Evolutionary conservation across 2,113 vertebrate species (phyloP).

Genomic region (Neotoma lepida): DNA sequence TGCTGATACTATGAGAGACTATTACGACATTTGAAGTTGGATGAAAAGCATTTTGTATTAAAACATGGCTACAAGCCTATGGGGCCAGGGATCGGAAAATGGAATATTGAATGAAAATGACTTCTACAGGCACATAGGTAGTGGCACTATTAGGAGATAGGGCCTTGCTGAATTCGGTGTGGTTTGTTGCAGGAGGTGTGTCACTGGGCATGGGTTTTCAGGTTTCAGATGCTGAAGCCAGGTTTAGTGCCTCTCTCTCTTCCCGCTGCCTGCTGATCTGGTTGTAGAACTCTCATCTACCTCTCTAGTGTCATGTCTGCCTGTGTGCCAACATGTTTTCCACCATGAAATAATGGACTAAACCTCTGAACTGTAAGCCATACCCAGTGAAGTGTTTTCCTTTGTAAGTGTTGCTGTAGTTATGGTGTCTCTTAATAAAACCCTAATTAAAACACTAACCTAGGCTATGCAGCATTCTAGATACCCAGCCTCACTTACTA

Average conservation of each 20-base stretch:
- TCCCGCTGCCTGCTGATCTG: not conserved
- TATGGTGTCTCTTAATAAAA: not conserved
- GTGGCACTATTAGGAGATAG: not conserved
- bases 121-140: not conserved
- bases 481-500: fast-evolving
- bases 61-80: no score
- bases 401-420: not conserved
- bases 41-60: not conserved
- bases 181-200: not conserved
- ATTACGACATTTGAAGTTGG: not conserved
- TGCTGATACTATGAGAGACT: not conserved
- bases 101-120: not conserved
- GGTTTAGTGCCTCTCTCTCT: not conserved
- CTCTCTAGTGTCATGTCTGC: not conserved
- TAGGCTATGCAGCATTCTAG: not conserved
- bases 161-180: no score
- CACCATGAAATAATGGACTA: not conserved
- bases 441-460: not conserved
- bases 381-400: not conserved
- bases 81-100: not conserved
- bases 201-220: not conserved
- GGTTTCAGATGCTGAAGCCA: not conserved
- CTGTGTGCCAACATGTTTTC: not conserved
- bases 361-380: not conserved
- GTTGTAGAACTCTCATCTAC: not conserved